phyloP scores from a whole-genome alignment of 92 coral and sea anemone genomes.

The Parazoanthus swiftii region DNA sequence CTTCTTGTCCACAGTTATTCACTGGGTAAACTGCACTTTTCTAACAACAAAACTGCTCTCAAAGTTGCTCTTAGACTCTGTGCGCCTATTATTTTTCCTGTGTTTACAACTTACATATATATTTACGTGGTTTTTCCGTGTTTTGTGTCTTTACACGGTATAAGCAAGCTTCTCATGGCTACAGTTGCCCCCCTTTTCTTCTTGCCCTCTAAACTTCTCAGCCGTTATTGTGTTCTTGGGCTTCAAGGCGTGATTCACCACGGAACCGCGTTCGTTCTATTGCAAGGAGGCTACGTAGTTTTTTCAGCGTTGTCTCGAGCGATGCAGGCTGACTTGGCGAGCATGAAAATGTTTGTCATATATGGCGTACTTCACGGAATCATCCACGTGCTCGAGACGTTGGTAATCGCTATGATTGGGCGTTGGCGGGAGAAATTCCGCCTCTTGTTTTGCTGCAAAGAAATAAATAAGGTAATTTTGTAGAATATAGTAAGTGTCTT shows the following conservation, averaged over 20 bases:
- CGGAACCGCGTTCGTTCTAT: constrained; percentile 8
- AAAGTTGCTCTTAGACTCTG: constrained; percentile 3
- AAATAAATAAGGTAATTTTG: background rate
- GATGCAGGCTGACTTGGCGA: constrained; percentile 23
- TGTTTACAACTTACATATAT: background rate
- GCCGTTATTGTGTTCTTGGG: constrained; percentile 26
- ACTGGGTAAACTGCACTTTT: constrained; percentile 3
- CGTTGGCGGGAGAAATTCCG: background rate
- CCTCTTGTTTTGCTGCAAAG: too few species aligned
- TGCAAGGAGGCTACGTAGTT: background rate
- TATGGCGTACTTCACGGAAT: constrained; percentile 19
- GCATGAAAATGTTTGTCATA: constrained; percentile 14
- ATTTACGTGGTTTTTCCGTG: constrained; percentile 20
- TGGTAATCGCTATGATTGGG: background rate
- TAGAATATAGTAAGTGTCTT: background rate
- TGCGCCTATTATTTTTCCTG: background rate
- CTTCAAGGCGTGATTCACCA: constrained; percentile 7
- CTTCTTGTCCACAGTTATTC: background rate
- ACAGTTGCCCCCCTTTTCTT: constrained; percentile 11
- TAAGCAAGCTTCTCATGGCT: constrained; percentile 15
- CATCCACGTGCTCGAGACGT: constrained; percentile 20
- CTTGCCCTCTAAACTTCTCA: constrained; percentile 17
- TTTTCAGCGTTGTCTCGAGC: constrained; percentile 18
- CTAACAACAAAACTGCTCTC: background rate
- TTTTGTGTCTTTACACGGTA: constrained; percentile 16